phyloP scores from a whole-genome alignment of 2,888 invertebrate genomes.

The Sarcophaga variegata region DNA sequence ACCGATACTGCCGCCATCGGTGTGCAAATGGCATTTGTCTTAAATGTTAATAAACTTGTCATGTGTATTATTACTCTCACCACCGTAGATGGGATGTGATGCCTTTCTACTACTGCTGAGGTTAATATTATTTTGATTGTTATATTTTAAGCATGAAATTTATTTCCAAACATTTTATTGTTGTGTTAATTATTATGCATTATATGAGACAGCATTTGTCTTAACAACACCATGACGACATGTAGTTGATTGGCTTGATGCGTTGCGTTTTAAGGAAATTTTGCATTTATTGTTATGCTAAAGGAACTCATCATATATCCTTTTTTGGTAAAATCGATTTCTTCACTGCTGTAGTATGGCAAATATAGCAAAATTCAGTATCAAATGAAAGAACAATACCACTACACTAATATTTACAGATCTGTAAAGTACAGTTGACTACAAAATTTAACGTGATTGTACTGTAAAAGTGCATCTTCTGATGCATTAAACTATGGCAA shows the following conservation, averaged over 20 bases:
- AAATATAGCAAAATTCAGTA: no score
- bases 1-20: slow-evolving; percentile 40
- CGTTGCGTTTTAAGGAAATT: neutral
- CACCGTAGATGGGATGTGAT: neutral
- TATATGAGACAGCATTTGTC: slow-evolving; percentile 68
- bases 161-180: slow-evolving; percentile 71
- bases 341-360: no score
- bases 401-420: no score
- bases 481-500: no score
- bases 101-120: slow-evolving; percentile 15
- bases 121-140: slow-evolving; percentile 57
- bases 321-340: neutral
- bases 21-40: slow-evolving; percentile 65
- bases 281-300: neutral
- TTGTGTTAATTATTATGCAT: slow-evolving; percentile 75
- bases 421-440: no score
- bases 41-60: slow-evolving; percentile 63
- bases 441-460: no score
- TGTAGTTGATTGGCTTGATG: neutral
- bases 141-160: slow-evolving; percentile 52
- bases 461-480: no score
- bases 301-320: neutral
- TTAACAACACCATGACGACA: slow-evolving; percentile 36
- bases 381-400: no score
- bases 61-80: slow-evolving; percentile 30